Evolutionary conservation across 2,113 vertebrate species (phyloP).

Genomic region (Menura novaehollandiae): DNA sequence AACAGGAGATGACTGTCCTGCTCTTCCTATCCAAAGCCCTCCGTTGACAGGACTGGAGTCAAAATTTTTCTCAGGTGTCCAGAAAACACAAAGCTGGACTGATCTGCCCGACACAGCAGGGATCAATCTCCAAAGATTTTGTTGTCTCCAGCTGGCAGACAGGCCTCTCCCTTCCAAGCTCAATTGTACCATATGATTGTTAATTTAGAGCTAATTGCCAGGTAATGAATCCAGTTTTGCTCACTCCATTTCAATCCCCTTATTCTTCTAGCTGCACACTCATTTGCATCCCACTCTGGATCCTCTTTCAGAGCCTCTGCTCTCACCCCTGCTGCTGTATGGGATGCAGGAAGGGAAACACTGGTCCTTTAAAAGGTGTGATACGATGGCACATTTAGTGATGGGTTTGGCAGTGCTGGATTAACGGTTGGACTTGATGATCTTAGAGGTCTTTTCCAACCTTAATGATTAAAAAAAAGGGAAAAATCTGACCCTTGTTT

Average conservation of each 20-base stretch:
- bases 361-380: neutral
- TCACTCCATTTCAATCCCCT: slow-evolving; percentile 44
- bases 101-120: neutral
- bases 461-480: neutral
- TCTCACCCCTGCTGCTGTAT: neutral
- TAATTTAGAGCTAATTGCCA: slow-evolving; percentile 70
- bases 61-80: neutral
- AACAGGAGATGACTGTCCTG: neutral
- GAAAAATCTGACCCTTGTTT: neutral
- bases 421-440: neutral
- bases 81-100: neutral
- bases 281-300: slow-evolving; percentile 47
- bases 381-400: neutral
- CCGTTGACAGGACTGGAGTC: neutral
- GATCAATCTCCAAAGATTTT: neutral
- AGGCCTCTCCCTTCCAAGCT: slow-evolving; percentile 21
- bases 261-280: slow-evolving; percentile 35
- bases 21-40: neutral
- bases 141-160: slow-evolving; percentile 35
- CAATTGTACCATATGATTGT: neutral
- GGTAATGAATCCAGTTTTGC: slow-evolving; percentile 68
- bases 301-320: slow-evolving; percentile 20
- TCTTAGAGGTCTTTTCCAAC: neutral
- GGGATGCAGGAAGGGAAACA: neutral
- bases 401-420: neutral